phyloP scores from a whole-genome alignment of 2,113 vertebrate species.

The Bambusicola thoracicus region DNA sequence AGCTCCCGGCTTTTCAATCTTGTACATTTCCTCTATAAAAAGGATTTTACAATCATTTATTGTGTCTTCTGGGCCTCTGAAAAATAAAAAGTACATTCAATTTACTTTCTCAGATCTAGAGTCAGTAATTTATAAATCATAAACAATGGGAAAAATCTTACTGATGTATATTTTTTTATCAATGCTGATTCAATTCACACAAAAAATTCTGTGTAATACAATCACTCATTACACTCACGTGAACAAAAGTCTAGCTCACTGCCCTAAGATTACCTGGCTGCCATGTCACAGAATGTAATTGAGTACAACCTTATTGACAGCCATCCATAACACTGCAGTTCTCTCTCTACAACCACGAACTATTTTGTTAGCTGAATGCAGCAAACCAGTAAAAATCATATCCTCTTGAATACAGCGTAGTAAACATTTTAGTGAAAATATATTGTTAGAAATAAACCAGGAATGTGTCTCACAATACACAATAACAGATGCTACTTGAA shows the following conservation, averaged over 20 bases:
- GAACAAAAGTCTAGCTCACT: background rate
- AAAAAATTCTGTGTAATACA: background rate
- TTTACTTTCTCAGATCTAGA: background rate
- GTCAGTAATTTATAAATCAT: background rate
- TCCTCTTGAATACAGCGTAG: background rate
- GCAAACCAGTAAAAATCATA: background rate
- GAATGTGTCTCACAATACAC: background rate
- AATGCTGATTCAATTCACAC: background rate
- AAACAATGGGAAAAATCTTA: background rate
- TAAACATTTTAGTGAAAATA: background rate
- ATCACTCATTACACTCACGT: fast-evolving
- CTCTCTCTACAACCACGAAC: background rate
- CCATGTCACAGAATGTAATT: background rate
- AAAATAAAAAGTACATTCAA: constrained; percentile 56
- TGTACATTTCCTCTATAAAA: constrained; percentile 96
- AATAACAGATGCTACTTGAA: fast-evolving
- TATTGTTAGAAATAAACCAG: background rate
- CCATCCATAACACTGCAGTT: background rate
- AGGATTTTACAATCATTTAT: constrained; percentile 93
- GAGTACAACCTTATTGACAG: background rate
- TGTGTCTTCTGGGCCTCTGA: constrained; percentile 89
- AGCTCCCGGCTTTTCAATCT: constrained; percentile 92
- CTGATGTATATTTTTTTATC: background rate
- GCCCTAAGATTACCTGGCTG: background rate
- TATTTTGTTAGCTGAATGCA: background rate